Base-by-base conservation (phyloP, 2,888 invertebrate genomes). In the Bedellia somnulentella region DNA sequence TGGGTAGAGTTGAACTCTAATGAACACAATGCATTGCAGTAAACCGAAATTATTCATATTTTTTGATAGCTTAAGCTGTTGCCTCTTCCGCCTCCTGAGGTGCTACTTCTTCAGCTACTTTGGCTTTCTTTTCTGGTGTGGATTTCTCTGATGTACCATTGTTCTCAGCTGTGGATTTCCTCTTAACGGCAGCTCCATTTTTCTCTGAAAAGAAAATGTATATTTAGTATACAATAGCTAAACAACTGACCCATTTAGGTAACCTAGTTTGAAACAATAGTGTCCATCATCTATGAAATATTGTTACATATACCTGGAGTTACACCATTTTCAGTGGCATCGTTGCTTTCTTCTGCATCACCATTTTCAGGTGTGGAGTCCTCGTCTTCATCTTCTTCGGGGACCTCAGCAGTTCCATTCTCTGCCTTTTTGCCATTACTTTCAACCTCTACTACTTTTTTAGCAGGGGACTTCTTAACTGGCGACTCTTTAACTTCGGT, bases 81-180 rank as follows among this genome's bases (percentile, higher is more conserved):
- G 78, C 79, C 47, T 80, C 79, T 34, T 80, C 78, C 15, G 78
- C 80, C 45, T 83, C 83, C 9, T 78, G 78, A 5, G 77, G 59
- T 2, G 68, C 55, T 28, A 64, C 55, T 37, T 80, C 80, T 27
- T 85, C 85, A 9, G 79, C 81, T 32, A 85, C 70, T 67, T 85
- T 87, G 39, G 83, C 80, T 49, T 87, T 87, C 63, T 87, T 87
- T 50, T 86, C 86, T 5, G 86, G 85, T 35, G 83, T 81, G 27
- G 78, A 80, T 42, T 80, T 84, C 38, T 84, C 84, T 12, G 68
- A 55, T 6, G 67, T 30, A 16, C 29, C 64, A 27, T 80, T 71
- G 3, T 66, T 18, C 18, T 18, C 76, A 8, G 79, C 71, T 12
- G 77, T 78, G 31, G 86, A 86, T 80, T 86, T 86, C 79, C 86